These are phyloP conservation scores for Dryomyza anilis DNA, from an alignment of 2,888 invertebrate genomes.

Conservation along the genomic window DNA sequence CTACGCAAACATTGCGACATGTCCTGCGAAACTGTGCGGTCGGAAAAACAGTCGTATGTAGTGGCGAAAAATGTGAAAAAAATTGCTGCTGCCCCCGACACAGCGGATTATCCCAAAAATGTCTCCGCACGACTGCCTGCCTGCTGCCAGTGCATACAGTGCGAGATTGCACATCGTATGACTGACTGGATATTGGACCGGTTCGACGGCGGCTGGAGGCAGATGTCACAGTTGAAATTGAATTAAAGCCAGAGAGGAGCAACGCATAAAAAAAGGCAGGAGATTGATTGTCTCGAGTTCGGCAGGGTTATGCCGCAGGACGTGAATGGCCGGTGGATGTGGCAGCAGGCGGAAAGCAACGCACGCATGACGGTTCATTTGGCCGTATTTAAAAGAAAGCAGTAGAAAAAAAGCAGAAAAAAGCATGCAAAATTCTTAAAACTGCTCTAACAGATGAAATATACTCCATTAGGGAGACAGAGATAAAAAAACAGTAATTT, in stretches of 20 bases:
- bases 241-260: conserved; percentile 60
- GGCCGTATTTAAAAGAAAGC: no score
- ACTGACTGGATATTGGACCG: background rate
- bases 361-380: no score
- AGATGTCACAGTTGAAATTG: conserved; percentile 62
- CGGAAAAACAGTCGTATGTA: background rate
- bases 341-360: no score
- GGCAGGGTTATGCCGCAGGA: conserved; percentile 7
- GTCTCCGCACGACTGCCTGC: conserved; percentile 26
- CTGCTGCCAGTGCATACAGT: conserved; percentile 14
- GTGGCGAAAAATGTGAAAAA: conserved; percentile 6
- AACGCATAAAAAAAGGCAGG: conserved; percentile 42
- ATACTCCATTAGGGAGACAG: no score
- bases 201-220: conserved; percentile 43
- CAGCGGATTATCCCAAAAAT: conserved; percentile 25
- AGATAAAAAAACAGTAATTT: no score
- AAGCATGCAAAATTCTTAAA: no score
- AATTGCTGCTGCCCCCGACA: conserved; percentile 9
- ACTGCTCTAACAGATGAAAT: no score
- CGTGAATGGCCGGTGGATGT: no score
- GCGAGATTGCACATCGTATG: conserved; percentile 13
- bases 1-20: conserved; percentile 24
- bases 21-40: background rate
- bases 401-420: no score
- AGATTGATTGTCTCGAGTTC: conserved; percentile 57